Base-by-base conservation (phyloP, 2,888 invertebrate species). In the Drosophila mercatorum region DNA sequence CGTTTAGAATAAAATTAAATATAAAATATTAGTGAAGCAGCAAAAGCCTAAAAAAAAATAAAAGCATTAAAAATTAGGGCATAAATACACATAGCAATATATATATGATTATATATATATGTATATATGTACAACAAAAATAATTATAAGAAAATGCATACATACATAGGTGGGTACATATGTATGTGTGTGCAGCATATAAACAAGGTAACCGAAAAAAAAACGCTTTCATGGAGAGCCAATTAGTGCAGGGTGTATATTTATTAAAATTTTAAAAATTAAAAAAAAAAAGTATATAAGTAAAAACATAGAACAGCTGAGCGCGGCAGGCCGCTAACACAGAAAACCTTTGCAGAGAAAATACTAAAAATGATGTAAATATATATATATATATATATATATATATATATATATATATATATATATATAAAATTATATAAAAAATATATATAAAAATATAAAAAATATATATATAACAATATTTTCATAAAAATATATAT, bases 181-280 rank as follows among this genome's bases (percentile, higher is more conserved):
- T 57, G 5, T 22, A 34, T 57, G 26, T 57, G 22, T 57, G 56
- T 57, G 43, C 43, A 43, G 22, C 59, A 66, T 44, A 28, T 26
- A 61, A 28, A 58, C 22, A 64, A 64, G 40, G 38, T 61, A 58
- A 70, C 71, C 57, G 36, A 38, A 22, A 41, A 43, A 43, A 63
- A 68, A 69, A 83, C 59, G 49, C 69, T 72, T 61, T 65, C 64
- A 53, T 68, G 44, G 69, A 58, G 63, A 83, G 75, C 89, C 87
- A 83, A 83, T 83, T 83, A 87, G 84, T 83, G 87, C 87, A 69
- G 78, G 68, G 68, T 81, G 53, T 68, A 56, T 83, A 81, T 83
- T 88, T 88, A 86, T 83, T 88, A 52, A 47, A 61, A 52, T 75
- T 69, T 62, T 47, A 52, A 66, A 63, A 69, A 56, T 51, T 41